Evolutionary conservation across 2,797 vertebrate species (phyloP).

Genomic region (Rhynchonycteris naso): DNA sequence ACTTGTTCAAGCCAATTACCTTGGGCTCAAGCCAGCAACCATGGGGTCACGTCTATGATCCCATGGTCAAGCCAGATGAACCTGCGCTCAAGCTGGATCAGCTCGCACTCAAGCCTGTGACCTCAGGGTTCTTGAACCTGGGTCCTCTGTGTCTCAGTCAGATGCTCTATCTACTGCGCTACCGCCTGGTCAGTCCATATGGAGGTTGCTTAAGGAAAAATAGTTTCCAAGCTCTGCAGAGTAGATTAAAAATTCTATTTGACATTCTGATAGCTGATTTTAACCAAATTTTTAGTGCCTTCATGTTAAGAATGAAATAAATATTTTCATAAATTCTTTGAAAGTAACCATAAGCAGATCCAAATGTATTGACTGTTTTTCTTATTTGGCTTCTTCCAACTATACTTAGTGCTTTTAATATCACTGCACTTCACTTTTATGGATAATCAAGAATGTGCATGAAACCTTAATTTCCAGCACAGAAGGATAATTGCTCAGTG

Average conservation of each 20-base stretch:
- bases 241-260: slow-evolving; percentile 54
- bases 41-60: too few relatives aligned
- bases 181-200: too few relatives aligned
- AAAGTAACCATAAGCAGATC: slow-evolving; percentile 58
- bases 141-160: too few relatives aligned
- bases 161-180: too few relatives aligned
- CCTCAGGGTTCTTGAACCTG: too few relatives aligned
- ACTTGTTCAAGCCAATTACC: too few relatives aligned
- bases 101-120: too few relatives aligned
- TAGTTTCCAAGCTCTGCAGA: slow-evolving; percentile 33
- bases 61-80: too few relatives aligned
- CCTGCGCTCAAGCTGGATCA: too few relatives aligned
- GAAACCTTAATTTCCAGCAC: slow-evolving; percentile 74
- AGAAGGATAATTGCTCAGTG: slow-evolving; percentile 75
- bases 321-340: slow-evolving; percentile 64
- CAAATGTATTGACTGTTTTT: slow-evolving; percentile 62
- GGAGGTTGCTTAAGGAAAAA: slow-evolving; percentile 21
- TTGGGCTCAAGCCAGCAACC: too few relatives aligned
- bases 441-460: slow-evolving; percentile 72
- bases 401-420: slow-evolving; percentile 69
- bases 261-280: slow-evolving; percentile 22
- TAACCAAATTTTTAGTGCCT: slow-evolving; percentile 45
- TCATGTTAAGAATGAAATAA: slow-evolving; percentile 43
- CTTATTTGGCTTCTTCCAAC: slow-evolving; percentile 61
- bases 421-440: slow-evolving; percentile 69